Conservation (phyloP, 2,797 vertebrate species). For the Danionella dracula region DNA sequence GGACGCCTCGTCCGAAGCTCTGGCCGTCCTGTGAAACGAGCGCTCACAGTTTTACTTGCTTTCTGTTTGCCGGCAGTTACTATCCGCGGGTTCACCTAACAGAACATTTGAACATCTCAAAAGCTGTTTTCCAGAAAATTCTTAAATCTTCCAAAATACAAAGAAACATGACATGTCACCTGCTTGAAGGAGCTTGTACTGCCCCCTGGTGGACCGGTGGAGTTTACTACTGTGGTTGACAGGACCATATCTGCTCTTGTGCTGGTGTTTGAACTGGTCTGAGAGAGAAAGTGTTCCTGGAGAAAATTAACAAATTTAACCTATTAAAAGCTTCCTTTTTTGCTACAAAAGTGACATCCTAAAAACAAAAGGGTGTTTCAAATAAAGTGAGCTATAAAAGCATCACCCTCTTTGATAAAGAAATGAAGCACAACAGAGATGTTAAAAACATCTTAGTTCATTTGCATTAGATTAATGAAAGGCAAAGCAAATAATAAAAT, state of each 20-base stretch:
- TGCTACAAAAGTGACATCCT: not conserved
- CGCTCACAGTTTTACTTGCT: slow-evolving; percentile 82
- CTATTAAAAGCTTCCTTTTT: no score
- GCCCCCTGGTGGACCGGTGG: slow-evolving; percentile 61
- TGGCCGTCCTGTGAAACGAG: slow-evolving; percentile 76
- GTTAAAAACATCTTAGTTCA: no score
- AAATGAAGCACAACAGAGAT: no score
- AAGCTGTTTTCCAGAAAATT: no score
- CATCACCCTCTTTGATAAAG: no score
- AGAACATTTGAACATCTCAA: not conserved
- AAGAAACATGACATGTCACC: slow-evolving; percentile 51
- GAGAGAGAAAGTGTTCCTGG: slow-evolving; percentile 34
- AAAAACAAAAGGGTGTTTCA: no score
- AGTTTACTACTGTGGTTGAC: slow-evolving; percentile 56
- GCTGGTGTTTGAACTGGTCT: slow-evolving; percentile 48
- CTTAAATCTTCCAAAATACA: no score
- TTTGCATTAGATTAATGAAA: no score
- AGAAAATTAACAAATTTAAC: not conserved
- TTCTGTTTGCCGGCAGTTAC: slow-evolving; percentile 84
- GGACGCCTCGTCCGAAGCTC: slow-evolving; percentile 68
- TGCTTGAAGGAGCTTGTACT: slow-evolving; percentile 63
- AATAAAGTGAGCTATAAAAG: no score
- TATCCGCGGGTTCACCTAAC: slow-evolving; percentile 71
- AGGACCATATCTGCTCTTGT: slow-evolving; percentile 56
- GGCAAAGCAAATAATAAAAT: no score